Evolutionary conservation across 2,797 vertebrate genomes (phyloP), one percentile per base, ranked within the genome.

Genomic region (Bovichtus variegatus): DNA sequence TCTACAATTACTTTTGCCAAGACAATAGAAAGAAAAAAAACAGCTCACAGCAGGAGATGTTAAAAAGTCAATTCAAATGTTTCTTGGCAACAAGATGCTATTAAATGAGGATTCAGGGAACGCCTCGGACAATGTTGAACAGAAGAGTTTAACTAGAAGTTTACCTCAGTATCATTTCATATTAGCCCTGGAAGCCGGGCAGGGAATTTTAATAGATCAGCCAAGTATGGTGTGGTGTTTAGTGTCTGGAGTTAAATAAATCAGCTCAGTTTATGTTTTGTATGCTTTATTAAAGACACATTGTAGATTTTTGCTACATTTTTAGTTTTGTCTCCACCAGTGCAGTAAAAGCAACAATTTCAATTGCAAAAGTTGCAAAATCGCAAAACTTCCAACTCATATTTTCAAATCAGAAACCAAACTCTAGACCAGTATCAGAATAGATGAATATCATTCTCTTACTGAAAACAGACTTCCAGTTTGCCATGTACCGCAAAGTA

Each of bases 81-180:
- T 75, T 72, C 23, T 29, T 46, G 59, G 51, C 36, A 79, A 77
- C 25, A 50, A 40, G 43, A 29, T 57, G 59, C 10, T 36, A 27
- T 58, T 38, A 61, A 64, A 46, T 70, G 29, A 58, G 2, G 44
- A 53, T 46, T 41, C 19, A 9, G 2, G 6, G 18, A 44, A 29
- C 1, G 6, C 50, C 13, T 58, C 41, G 18, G 15, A 62, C 44
- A 44, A n/a, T 58, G 12, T 8, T 68, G 36, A 53, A 38, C 7
- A 3, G 36, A 38, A 15, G 19, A 9, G 16, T 44, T 57, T 21
- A 4, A 29, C 9, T 34, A 31, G 31, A 41, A 15, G 40, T 41
- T 41, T 0, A 57, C 31, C 34, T 34, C 31, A 34, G 31, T 34
- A 31, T 51, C 15, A 29, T 50, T 36, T 31, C 12, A 68, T 49